A percentile compares a stretch with the other conserved stretches of the same genome.
These are phyloP conservation scores for Acronicta psi DNA, from an alignment of 2,888 invertebrate genomes.

Conservation along the genomic window DNA sequence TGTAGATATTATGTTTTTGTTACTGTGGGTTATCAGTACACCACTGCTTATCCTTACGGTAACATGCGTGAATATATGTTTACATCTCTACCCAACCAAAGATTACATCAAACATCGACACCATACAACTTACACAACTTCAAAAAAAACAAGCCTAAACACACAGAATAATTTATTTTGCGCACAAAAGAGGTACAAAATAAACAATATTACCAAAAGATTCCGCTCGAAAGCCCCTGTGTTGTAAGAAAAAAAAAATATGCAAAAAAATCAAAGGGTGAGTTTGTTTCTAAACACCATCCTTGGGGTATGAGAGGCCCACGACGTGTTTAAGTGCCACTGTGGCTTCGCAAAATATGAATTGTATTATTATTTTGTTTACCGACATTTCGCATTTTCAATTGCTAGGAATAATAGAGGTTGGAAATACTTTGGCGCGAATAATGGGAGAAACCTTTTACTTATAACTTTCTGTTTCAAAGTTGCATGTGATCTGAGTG, in stretches of 20 bases:
- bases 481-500: no score
- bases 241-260: slow-evolving; percentile 53
- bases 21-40: no score
- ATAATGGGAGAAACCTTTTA: background rate
- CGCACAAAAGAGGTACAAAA: slow-evolving; percentile 53
- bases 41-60: no score
- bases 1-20: no score
- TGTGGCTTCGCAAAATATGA: slow-evolving; percentile 54
- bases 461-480: no score
- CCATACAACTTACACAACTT: slow-evolving; percentile 3
- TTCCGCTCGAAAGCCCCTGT: slow-evolving; percentile 43
- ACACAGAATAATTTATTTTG: slow-evolving; percentile 48
- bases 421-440: background rate
- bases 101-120: no score
- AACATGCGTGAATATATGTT: no score
- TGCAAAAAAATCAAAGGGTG: slow-evolving; percentile 72
- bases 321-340: slow-evolving; percentile 57
- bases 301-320: slow-evolving; percentile 54
- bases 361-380: slow-evolving; percentile 49
- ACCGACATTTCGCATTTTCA: slow-evolving; percentile 34
- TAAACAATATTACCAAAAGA: slow-evolving; percentile 57
- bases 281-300: slow-evolving; percentile 64
- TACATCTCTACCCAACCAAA: no score
- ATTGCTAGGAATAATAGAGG: slow-evolving; percentile 25
- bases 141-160: slow-evolving; percentile 30